Conservation (phyloP, 1,140 invertebrate species). For the Dendrolimus punctatus region DNA sequence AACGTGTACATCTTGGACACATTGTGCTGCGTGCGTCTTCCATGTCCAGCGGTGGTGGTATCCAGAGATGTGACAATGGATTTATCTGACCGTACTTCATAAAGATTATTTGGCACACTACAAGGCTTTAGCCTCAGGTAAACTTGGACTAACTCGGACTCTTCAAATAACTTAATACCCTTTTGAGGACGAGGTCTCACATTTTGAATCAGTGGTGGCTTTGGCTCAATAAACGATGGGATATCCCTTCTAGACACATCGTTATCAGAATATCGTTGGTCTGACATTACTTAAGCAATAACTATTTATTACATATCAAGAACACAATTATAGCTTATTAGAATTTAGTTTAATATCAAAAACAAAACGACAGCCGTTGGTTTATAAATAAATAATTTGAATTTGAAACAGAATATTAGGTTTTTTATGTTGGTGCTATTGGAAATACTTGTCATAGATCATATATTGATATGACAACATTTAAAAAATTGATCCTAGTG, state of each 20-base stretch:
- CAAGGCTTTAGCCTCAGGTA: conserved; percentile 58
- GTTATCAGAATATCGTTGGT: conserved; percentile 36
- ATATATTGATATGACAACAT: too few relatives aligned
- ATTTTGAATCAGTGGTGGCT: conserved; percentile 58
- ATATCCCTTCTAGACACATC: conserved; percentile 40
- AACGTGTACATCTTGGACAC: conserved; percentile 62
- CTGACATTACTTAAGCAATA: conserved; percentile 23
- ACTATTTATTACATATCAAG: conserved; percentile 1
- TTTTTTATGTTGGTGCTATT: too few relatives aligned
- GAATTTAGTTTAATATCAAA: too few relatives aligned
- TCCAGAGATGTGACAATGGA: conserved; percentile 52
- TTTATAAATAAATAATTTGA: too few relatives aligned
- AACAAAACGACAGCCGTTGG: too few relatives aligned
- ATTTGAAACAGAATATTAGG: too few relatives aligned
- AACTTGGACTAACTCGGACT: conserved; percentile 53
- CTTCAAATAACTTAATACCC: conserved; percentile 55
- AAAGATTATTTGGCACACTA: conserved; percentile 35
- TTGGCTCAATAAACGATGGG: conserved; percentile 64
- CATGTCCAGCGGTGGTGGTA: conserved; percentile 50
- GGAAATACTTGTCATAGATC: too few relatives aligned
- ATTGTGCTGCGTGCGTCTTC: conserved; percentile 55
- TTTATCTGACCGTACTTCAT: conserved; percentile 51
- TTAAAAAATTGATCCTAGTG: too few relatives aligned
- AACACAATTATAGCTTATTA: background rate
- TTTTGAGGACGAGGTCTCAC: conserved; percentile 58